Evolutionary conservation across 2,113 vertebrate genomes (phyloP).

Genomic region (Pterophyllum scalare): DNA sequence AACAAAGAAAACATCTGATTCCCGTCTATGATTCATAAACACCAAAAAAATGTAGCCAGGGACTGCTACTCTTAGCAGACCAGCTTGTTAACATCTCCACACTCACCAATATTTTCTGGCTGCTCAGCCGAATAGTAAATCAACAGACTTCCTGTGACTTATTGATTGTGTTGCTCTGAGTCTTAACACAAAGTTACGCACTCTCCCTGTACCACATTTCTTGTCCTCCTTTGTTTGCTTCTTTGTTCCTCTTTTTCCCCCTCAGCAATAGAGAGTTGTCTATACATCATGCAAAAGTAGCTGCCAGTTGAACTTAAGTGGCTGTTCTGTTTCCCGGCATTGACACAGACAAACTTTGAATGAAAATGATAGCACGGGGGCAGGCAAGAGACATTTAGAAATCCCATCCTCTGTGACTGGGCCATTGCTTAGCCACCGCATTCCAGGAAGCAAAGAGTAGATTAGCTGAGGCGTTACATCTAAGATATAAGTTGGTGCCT

Average conservation of each 20-base stretch:
- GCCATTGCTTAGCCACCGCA: constrained; percentile 26
- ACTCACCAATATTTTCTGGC: constrained; percentile 43
- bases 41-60: not conserved
- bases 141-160: constrained; percentile 51
- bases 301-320: not conserved
- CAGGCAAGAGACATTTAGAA: constrained; percentile 40
- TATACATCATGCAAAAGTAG: not conserved
- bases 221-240: not conserved
- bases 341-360: constrained; percentile 11
- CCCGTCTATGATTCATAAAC: constrained; percentile 4
- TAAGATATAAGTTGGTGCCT: constrained; percentile 49
- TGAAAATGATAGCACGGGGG: not conserved
- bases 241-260: not conserved
- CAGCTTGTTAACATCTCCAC: constrained; percentile 52
- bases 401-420: constrained; percentile 31
- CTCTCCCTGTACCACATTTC: constrained; percentile 12
- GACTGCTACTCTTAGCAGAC: constrained; percentile 4
- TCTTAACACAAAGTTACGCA: constrained; percentile 22
- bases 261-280: not conserved
- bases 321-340: constrained; percentile 6
- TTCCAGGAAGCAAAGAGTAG: constrained; percentile 33
- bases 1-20: constrained; percentile 3
- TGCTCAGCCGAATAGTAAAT: constrained; percentile 43
- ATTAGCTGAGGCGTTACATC: constrained; percentile 25
- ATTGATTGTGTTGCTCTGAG: constrained; percentile 52